Percentiles rank a stretch among this genome's conserved stretches.
Conservation (phyloP, 2,113 vertebrate species). For the Eclectus roratus region DNA sequence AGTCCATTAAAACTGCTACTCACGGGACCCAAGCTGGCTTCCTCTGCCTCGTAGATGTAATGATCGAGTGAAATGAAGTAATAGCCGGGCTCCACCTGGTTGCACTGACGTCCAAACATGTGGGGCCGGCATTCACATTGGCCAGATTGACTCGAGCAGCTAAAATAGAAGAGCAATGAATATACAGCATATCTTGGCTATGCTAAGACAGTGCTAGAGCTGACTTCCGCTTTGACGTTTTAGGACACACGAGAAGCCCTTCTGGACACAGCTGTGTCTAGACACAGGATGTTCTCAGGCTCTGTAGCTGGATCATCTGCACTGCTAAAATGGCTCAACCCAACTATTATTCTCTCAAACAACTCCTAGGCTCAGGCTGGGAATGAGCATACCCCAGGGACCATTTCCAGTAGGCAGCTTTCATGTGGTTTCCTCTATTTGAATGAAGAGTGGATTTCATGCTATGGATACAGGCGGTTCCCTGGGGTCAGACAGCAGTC, state of each 20-base stretch:
- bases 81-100: slow-evolving; percentile 91
- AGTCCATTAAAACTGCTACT: slow-evolving; percentile 61
- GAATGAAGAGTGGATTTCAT: background rate
- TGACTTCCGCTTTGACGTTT: fast-evolving
- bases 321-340: background rate
- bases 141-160: slow-evolving; percentile 88
- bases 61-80: slow-evolving; percentile 94
- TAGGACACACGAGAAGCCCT: background rate
- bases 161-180: slow-evolving; percentile 49
- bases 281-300: background rate
- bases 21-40: slow-evolving; percentile 88
- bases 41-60: slow-evolving; percentile 94
- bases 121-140: slow-evolving; percentile 89
- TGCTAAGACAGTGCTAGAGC: background rate
- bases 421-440: background rate
- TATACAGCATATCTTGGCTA: background rate
- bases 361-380: background rate
- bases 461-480: background rate
- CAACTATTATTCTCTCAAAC: background rate
- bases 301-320: background rate
- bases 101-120: slow-evolving; percentile 91
- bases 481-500: background rate
- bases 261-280: background rate
- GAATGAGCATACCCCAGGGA: background rate
- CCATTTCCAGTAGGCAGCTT: background rate